Base-by-base conservation (phyloP, 2,113 vertebrate species). In the Chloebia gouldiae region DNA sequence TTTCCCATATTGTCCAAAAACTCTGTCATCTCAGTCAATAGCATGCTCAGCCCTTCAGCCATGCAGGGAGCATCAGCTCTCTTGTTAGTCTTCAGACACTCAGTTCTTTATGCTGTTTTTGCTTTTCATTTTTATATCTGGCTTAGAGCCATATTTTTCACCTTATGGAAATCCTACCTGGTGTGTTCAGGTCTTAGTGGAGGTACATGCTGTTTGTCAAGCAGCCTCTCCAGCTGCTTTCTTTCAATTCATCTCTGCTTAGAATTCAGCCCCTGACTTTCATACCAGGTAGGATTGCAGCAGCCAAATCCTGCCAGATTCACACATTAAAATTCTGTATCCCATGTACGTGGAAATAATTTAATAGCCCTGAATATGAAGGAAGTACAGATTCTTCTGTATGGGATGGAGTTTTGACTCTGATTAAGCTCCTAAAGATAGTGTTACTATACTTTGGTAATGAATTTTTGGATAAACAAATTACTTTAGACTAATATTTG, bases 1-100 rank as follows among this genome's bases (percentile, higher is more conserved):
- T 97, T 97, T 96, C 82, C 68, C 11, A 31, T 68, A 75, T 95
- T 96, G 76, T 88, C 90, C 86, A 79, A 93, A 95, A 88, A 40
- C 49, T 81, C 90, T 15, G 10, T 66, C 7, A 2, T 61, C 35
- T 65, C 59, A 91, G 72, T 90, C 91, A 91, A 45, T 93, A 96
- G 65, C 42, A 64, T 15, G 59, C 56, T 95, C 54, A 80, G n/a
- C 85, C 50, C 50, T 50, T 90, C 57, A 79, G 61, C 69, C 69
- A 45, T 37, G 77, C 69, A 93, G 77, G 76, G 39, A 91, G 68
- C 88, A 94, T 78, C 37, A 79, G 31, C 76, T 93, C 73, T 17
- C 90, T 94, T 35, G 3, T 69, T 92, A 90, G 28, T 60, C 82
- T 73, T 88, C 83, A 93, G 72, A 31, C 79, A 30, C 35, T 92